phyloP scores from a whole-genome alignment of 2,113 vertebrate species.

The Gobio gobio region DNA sequence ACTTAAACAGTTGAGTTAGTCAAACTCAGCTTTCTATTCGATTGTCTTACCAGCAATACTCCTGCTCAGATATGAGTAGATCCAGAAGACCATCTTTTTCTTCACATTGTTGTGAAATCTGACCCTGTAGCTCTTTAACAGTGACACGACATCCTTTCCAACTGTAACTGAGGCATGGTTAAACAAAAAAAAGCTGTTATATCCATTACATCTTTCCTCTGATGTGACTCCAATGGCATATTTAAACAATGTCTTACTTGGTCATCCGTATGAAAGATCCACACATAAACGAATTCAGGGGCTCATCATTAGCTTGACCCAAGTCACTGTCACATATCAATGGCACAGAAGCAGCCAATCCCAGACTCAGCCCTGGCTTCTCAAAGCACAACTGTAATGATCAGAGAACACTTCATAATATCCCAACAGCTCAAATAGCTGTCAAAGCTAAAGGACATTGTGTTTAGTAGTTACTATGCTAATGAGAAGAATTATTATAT shows the following conservation, averaged over 20 bases:
- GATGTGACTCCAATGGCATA: not conserved
- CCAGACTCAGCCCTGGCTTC: slow-evolving; percentile 62
- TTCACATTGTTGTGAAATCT: slow-evolving; percentile 58
- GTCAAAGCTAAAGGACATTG: not conserved
- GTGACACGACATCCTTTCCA: slow-evolving; percentile 85
- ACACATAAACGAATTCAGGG: slow-evolving; percentile 75
- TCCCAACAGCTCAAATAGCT: not conserved
- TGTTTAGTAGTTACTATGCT: not conserved
- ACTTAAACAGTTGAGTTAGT: not conserved
- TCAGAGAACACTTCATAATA: not conserved
- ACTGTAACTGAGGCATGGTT: slow-evolving; percentile 68
- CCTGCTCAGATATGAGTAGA: slow-evolving; percentile 81
- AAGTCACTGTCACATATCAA: slow-evolving; percentile 80
- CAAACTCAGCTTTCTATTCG: not conserved
- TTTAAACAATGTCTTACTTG: slow-evolving; percentile 75
- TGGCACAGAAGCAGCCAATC: slow-evolving; percentile 77
- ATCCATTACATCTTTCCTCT: not conserved
- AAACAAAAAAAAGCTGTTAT: not conserved
- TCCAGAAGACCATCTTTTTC: slow-evolving; percentile 69
- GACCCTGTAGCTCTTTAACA: slow-evolving; percentile 77
- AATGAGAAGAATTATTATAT: not conserved
- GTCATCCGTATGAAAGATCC: slow-evolving; percentile 83
- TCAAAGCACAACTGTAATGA: slow-evolving; percentile 76
- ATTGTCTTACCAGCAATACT: slow-evolving; percentile 78
- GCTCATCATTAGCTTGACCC: slow-evolving; percentile 79